A percentile compares a stretch with the other conserved stretches of the same genome.
phyloP scores from a whole-genome alignment of 2,888 invertebrate genomes.

The Endomychus coccineus region DNA sequence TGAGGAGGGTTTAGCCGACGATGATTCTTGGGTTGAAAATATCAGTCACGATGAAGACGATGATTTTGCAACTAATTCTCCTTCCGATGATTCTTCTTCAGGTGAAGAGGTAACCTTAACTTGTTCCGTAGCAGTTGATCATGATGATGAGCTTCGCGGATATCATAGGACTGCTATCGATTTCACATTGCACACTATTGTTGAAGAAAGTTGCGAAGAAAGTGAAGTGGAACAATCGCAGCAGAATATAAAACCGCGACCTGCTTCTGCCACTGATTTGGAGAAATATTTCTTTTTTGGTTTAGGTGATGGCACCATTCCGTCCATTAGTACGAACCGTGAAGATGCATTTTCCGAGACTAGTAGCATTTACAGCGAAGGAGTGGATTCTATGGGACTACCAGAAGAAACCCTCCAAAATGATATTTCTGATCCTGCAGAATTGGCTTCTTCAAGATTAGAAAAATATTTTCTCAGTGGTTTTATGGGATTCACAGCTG shows the following conservation, averaged over 20 bases:
- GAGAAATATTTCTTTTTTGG: constrained; percentile 89
- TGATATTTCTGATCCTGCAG: constrained; percentile 54
- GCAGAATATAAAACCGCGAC: constrained; percentile 53
- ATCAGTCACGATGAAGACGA: constrained; percentile 72
- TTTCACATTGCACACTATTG: constrained; percentile 86
- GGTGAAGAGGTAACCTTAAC: constrained; percentile 57
- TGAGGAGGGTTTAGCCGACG: constrained; percentile 82
- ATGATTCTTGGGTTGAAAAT: constrained; percentile 89
- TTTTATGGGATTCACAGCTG: constrained; percentile 74
- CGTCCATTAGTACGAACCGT: constrained; percentile 45
- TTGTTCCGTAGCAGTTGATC: constrained; percentile 52
- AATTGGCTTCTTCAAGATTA: constrained; percentile 73
- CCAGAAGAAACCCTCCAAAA: constrained; percentile 42
- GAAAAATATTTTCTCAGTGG: constrained; percentile 86
- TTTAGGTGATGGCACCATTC: constrained; percentile 62
- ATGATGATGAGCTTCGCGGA: constrained; percentile 75
- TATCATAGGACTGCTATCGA: constrained; percentile 78
- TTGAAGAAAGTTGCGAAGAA: constrained; percentile 92
- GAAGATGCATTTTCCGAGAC: constrained; percentile 72
- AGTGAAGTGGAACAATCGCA: constrained; percentile 68
- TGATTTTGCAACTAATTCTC: constrained; percentile 50
- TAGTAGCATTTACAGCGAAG: constrained; percentile 79
- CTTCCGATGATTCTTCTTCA: constrained; percentile 59
- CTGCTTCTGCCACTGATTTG: constrained; percentile 71
- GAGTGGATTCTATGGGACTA: constrained; percentile 64